Base-by-base conservation (phyloP, 2,888 invertebrate species). In the Morpho achilles region DNA sequence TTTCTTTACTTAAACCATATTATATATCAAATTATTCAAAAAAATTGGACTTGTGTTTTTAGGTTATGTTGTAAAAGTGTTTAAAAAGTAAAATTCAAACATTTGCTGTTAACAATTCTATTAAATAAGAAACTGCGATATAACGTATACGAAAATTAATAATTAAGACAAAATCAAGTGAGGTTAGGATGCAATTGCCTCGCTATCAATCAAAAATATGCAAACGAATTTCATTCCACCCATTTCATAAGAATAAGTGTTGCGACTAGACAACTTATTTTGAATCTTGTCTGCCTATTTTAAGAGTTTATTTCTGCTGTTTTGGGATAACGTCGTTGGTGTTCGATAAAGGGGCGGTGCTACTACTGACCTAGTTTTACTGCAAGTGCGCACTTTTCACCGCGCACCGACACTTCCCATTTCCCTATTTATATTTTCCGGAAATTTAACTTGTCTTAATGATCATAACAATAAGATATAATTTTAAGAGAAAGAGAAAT, bases 271-370 rank as follows among this genome's bases (percentile, higher is more conserved):
- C 65, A 64, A 62, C 48, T 66, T 58, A 84, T 66, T 78, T 76
- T 82, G 75, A 76, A 64, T 71, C 71, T 67, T 88, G 79, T 76
- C 70, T 66, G 68, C 70, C 72, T 67, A 60, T 64, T 57, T 59
- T 71, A 76, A 89, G 76, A 72, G 87, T 79, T 76, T 76, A 81
- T 79, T 85, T 85, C 82, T 62, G 77, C 69, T 67, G 76, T 71
- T 70, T 66, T 46, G 66, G 69, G 65, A 69, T 63, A 65, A 67
- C 69, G 64, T 63, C 64, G 68, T 72, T 72, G 74, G 69, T 80
- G 89, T 81, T 91, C 91, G 80, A 91, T 91, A 91, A 87, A 87
- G 82, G 86, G 91, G 90, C 87, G 90, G 85, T 70, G 82, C 79
- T 70, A 87, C 91, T 90, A 90, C 88, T 90, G 89, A 91, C 91